phyloP scores from a whole-genome alignment of 2,888 invertebrate species.

The Dolomedes plantarius region DNA sequence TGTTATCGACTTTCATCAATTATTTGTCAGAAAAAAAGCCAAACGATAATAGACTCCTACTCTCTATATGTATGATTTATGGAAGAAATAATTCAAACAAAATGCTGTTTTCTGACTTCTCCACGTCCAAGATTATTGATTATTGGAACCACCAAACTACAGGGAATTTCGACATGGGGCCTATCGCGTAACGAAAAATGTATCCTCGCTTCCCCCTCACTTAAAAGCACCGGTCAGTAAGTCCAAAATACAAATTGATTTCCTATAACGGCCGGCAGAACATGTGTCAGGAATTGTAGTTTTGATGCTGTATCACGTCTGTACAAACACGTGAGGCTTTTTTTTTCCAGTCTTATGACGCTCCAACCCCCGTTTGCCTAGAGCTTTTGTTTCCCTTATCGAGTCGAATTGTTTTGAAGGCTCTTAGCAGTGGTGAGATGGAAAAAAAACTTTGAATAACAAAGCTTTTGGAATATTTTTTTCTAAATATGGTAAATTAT shows the following conservation, averaged over 20 bases:
- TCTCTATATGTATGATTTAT: background rate
- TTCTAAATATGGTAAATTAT: too few relatives aligned
- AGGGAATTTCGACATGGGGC: slow-evolving; percentile 35
- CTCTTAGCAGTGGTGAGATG: too few relatives aligned
- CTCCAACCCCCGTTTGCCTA: too few relatives aligned
- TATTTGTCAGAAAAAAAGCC: background rate
- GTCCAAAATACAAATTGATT: slow-evolving; percentile 48
- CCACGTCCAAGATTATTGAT: background rate
- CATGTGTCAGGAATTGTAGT: slow-evolving; percentile 3
- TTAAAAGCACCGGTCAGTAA: slow-evolving; percentile 6
- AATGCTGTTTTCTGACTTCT: background rate
- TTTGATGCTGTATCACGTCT: background rate
- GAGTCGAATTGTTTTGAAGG: too few relatives aligned
- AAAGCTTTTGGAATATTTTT: too few relatives aligned
- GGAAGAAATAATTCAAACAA: background rate
- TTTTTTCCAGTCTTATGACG: too few relatives aligned
- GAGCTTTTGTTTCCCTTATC: too few relatives aligned
- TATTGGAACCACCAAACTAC: background rate
- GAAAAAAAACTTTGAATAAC: too few relatives aligned
- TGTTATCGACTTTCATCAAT: background rate
- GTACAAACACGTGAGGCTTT: too few relatives aligned
- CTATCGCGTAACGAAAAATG: slow-evolving; percentile 40
- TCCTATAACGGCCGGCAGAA: slow-evolving; percentile 23
- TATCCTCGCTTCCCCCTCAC: slow-evolving; percentile 15
- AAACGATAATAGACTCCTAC: background rate